phyloP scores from a whole-genome alignment of 2,888 invertebrate species.

The Cotesia congregata region DNA sequence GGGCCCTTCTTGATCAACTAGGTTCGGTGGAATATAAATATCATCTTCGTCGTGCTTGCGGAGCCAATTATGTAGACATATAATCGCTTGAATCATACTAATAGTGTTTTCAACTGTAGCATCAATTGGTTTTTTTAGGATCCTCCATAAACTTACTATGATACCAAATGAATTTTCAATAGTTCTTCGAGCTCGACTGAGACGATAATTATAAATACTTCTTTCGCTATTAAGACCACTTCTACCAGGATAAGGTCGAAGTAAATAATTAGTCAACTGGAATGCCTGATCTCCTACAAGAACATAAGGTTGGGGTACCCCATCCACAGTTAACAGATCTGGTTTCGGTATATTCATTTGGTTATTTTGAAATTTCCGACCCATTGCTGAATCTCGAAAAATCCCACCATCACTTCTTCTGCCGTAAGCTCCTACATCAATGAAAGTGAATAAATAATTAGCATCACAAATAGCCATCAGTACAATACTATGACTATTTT shows the following conservation, averaged over 20 bases:
- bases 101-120: constrained; percentile 25
- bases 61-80: constrained; percentile 44
- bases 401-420: constrained; percentile 46
- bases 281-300: constrained; percentile 57
- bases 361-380: constrained; percentile 48
- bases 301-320: constrained; percentile 46
- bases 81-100: constrained; percentile 34
- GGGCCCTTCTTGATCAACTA: constrained; percentile 4
- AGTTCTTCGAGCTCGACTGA: constrained; percentile 29
- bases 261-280: constrained; percentile 49
- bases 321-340: constrained; percentile 22
- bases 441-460: constrained; percentile 42
- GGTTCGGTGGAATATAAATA: not conserved
- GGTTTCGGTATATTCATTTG: constrained; percentile 40
- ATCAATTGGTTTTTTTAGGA: constrained; percentile 47
- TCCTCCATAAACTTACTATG: constrained; percentile 52
- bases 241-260: constrained; percentile 56
- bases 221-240: constrained; percentile 50
- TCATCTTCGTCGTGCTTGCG: constrained; percentile 14
- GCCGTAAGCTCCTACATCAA: constrained; percentile 47
- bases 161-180: constrained; percentile 50
- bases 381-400: constrained; percentile 39
- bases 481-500: constrained; percentile 43
- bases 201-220: constrained; percentile 36
- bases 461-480: constrained; percentile 47